Evolutionary conservation across 2,888 invertebrate species (phyloP).

Genomic region (Andrena minutula): DNA sequence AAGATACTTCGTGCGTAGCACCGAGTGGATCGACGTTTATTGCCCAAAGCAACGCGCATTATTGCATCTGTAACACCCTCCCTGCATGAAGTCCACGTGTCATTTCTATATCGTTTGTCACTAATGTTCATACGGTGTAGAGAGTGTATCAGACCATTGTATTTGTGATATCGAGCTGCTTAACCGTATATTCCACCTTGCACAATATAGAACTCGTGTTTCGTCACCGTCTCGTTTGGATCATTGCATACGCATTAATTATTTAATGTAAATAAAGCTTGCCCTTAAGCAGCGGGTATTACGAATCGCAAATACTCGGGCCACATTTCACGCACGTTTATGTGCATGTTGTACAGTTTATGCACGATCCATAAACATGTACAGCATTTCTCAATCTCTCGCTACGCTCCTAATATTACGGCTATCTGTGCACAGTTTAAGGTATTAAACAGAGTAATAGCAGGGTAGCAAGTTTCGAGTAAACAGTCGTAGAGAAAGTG

Average conservation of each 20-base stretch:
- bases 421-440: conserved; percentile 23
- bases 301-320: conserved; percentile 32
- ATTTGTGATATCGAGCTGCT: conserved; percentile 29
- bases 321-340: conserved; percentile 9
- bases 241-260: conserved; percentile 25
- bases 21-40: conserved; percentile 16
- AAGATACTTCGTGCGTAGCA: not conserved
- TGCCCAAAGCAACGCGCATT: conserved; percentile 30
- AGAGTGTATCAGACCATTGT: conserved; percentile 28
- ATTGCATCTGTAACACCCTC: conserved; percentile 37
- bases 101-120: conserved; percentile 37
- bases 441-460: conserved; percentile 26
- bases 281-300: conserved; percentile 6
- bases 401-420: not conserved
- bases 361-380: conserved; percentile 54
- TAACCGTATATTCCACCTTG: conserved; percentile 32
- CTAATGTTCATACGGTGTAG: conserved; percentile 33
- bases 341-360: conserved; percentile 55
- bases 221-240: conserved; percentile 22
- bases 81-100: conserved; percentile 55
- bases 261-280: conserved; percentile 35
- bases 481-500: not conserved
- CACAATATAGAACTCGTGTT: conserved; percentile 28
- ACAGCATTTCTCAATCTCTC: conserved; percentile 60
- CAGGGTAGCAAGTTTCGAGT: not conserved